Percentiles rank a stretch among this genome's conserved stretches.
Conservation (phyloP, 2,113 vertebrate genomes). For the Epinephelus fuscoguttatus region DNA sequence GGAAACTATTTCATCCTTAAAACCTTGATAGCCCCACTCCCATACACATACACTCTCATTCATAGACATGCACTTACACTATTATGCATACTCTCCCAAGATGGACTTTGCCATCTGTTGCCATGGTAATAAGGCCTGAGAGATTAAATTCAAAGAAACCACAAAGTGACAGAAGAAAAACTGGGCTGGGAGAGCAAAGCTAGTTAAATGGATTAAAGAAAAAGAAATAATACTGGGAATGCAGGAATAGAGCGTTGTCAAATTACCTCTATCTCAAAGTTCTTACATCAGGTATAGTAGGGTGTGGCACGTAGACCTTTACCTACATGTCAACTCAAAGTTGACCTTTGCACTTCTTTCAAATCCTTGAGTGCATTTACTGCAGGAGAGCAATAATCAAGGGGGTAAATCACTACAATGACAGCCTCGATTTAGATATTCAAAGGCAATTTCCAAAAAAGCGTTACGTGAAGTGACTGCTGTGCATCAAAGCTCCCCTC, state of each 20-base stretch:
- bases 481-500: background rate
- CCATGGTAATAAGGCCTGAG: conserved; percentile 54
- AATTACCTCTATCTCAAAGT: background rate
- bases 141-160: conserved; percentile 17
- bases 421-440: background rate
- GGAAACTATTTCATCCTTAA: background rate
- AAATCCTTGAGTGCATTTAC: background rate
- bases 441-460: background rate
- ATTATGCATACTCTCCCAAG: conserved; percentile 15
- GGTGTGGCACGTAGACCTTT: background rate
- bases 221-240: background rate
- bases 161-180: conserved; percentile 16
- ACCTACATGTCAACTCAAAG: background rate
- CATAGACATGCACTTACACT: background rate
- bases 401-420: too few species aligned
- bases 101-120: conserved; percentile 59
- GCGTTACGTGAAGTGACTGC: background rate
- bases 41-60: background rate
- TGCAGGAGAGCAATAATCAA: background rate
- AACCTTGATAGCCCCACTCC: background rate
- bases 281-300: background rate
- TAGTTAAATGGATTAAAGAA: background rate
- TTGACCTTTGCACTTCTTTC: background rate
- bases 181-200: background rate
- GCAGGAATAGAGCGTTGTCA: background rate